These are phyloP conservation scores for Scaptomyza flava DNA, from an alignment of 2,888 invertebrate genomes.

Conservation along the genomic window DNA sequence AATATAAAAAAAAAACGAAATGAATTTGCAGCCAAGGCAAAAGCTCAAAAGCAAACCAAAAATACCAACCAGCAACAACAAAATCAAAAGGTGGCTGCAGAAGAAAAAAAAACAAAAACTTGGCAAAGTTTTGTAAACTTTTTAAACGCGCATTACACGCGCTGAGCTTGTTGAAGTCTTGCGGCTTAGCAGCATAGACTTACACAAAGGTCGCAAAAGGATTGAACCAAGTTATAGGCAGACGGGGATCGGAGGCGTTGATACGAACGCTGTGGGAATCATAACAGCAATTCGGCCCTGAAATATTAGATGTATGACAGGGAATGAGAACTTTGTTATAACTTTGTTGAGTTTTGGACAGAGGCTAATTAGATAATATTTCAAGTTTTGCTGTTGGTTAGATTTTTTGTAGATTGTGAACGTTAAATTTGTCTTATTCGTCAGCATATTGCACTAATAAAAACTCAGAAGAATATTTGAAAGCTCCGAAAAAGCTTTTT, in stretches of 20 bases:
- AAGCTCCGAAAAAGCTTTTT: no score
- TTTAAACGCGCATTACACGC: slow-evolving; percentile 80
- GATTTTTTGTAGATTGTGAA: no score
- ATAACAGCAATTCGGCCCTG: slow-evolving; percentile 42
- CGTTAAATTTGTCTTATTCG: no score
- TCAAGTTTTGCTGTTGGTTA: background rate
- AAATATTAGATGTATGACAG: slow-evolving; percentile 36
- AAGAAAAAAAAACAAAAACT: slow-evolving; percentile 45
- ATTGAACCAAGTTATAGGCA: background rate
- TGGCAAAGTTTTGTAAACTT: slow-evolving; percentile 76
- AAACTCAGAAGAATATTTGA: no score
- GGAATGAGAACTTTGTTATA: background rate
- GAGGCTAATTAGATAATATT: background rate
- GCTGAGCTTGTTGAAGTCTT: slow-evolving; percentile 69
- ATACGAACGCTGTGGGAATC: slow-evolving; percentile 22
- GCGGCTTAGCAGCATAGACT: slow-evolving; percentile 44
- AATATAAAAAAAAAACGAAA: slow-evolving; percentile 30
- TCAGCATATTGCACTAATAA: no score
- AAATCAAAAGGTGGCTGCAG: slow-evolving; percentile 11
- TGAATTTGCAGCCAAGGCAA: slow-evolving; percentile 58
- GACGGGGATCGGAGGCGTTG: background rate
- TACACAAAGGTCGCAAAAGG: slow-evolving; percentile 6
- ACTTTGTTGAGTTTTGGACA: background rate
- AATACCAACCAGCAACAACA: slow-evolving; percentile 10
- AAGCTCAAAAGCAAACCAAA: slow-evolving; percentile 16